These are phyloP conservation scores for Rhagoletis zephyria DNA, from an alignment of 1,140 invertebrate genomes.

Conservation along the genomic window DNA sequence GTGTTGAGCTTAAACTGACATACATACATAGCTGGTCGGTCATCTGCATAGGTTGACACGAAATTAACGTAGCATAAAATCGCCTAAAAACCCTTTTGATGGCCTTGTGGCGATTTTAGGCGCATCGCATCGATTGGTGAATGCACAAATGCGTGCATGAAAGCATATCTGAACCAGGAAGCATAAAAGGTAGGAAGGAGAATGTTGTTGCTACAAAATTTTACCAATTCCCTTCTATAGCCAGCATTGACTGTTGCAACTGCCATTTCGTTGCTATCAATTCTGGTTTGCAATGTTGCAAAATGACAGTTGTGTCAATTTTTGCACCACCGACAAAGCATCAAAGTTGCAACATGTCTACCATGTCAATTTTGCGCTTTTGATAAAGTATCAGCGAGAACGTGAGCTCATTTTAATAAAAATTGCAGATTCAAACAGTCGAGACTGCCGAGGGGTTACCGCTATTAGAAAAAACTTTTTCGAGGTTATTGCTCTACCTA, in stretches of 20 bases:
- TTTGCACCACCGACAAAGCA: not conserved
- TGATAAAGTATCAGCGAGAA: not conserved
- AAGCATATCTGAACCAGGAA: not conserved
- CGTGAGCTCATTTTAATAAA: too few species aligned
- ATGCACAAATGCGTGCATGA: not conserved
- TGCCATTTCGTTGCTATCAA: not conserved
- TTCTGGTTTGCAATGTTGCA: not conserved
- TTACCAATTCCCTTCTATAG: not conserved
- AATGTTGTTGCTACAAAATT: not conserved
- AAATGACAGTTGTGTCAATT: not conserved
- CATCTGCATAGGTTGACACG: slow-evolving; percentile 32
- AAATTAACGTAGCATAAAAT: slow-evolving; percentile 39
- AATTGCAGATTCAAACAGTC: too few species aligned
- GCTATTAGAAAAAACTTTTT: too few species aligned
- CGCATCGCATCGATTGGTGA: not conserved
- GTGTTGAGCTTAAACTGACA: slow-evolving; percentile 15
- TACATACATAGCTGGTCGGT: too few species aligned
- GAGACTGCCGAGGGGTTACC: too few species aligned
- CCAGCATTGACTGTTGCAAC: not conserved
- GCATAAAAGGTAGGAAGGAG: not conserved
- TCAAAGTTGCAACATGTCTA: not conserved
- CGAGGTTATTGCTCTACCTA: too few species aligned
- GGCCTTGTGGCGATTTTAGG: not conserved
- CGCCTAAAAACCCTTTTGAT: slow-evolving; percentile 9
- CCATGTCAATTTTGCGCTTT: not conserved